A percentile compares a stretch with the other conserved stretches of the same genome.
phyloP scores from a whole-genome alignment of 2,888 invertebrate species.

The Andrena trimmerana region DNA sequence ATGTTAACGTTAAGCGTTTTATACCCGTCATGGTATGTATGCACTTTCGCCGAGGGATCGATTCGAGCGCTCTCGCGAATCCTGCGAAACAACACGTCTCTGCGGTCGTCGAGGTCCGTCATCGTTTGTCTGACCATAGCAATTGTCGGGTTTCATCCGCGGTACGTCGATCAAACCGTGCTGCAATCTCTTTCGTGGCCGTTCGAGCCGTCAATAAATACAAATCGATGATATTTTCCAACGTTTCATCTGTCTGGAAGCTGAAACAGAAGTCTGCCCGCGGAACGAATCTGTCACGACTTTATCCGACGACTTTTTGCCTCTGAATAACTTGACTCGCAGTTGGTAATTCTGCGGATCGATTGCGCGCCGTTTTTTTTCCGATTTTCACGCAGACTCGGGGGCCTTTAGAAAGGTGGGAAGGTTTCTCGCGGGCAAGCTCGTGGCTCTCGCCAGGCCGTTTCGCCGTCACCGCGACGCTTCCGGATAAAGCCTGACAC shows the following conservation, averaged over 20 bases:
- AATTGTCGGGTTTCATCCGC: constrained; percentile 8
- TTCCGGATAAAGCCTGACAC: constrained; percentile 62
- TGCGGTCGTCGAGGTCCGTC: neutral
- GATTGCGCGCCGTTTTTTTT: constrained; percentile 24
- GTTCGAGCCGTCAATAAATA: constrained; percentile 16
- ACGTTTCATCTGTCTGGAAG: neutral
- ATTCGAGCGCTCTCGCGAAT: neutral
- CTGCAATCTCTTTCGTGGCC: neutral
- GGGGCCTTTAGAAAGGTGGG: neutral
- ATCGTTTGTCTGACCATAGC: constrained; percentile 9
- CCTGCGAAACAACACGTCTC: neutral
- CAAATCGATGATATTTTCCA: neutral
- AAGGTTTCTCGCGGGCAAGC: constrained; percentile 43
- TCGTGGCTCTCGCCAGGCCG: constrained; percentile 26
- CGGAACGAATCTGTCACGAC: constrained; percentile 5
- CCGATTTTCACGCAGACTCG: constrained; percentile 33
- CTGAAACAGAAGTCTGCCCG: constrained; percentile 1
- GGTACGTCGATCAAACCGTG: constrained; percentile 9
- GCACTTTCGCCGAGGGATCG: neutral
- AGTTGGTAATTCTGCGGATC: neutral
- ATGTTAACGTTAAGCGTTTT: neutral
- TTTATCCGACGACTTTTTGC: neutral
- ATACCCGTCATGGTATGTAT: neutral
- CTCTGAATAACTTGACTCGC: neutral
- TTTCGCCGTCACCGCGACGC: constrained; percentile 55